Conservation (phyloP, 2,888 invertebrate species). For the Mantis religiosa region DNA sequence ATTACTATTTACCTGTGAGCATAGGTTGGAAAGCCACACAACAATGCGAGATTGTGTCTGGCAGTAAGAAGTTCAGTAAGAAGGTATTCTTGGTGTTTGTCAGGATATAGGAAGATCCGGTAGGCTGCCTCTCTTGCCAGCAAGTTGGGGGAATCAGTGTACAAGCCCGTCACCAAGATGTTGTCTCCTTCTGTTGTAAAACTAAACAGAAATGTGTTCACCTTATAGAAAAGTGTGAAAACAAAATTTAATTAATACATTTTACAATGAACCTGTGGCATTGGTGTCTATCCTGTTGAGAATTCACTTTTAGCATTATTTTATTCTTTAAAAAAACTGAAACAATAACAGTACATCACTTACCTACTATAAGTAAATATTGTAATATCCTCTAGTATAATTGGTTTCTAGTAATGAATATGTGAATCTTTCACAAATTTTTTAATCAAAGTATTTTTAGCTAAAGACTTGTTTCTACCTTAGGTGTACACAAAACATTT, state of each 20-base stretch:
- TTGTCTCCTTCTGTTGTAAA: constrained; percentile 66
- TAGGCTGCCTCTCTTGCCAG: constrained; percentile 84
- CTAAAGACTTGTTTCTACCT: too few species aligned
- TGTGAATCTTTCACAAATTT: too few species aligned
- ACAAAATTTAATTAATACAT: neutral
- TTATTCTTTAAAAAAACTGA: neutral
- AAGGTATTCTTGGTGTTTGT: constrained; percentile 68
- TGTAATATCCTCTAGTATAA: too few species aligned
- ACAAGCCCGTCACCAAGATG: constrained; percentile 73
- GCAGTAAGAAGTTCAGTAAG: constrained; percentile 68
- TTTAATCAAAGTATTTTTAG: too few species aligned
- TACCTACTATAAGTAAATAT: too few species aligned
- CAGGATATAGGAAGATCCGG: constrained; percentile 76
- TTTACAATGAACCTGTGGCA: too few species aligned
- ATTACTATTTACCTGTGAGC: constrained; percentile 62
- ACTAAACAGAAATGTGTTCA: constrained; percentile 39
- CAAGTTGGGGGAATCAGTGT: constrained; percentile 76
- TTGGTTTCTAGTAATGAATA: too few species aligned
- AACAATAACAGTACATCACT: too few species aligned
- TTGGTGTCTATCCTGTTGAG: neutral
- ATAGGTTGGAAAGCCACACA: constrained; percentile 87
- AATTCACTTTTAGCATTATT: neutral
- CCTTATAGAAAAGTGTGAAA: neutral
- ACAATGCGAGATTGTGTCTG: constrained; percentile 72
- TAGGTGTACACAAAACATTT: too few species aligned